phyloP scores from a whole-genome alignment of 2,113 vertebrate species.

The Syngnathoides biaculeatus region DNA sequence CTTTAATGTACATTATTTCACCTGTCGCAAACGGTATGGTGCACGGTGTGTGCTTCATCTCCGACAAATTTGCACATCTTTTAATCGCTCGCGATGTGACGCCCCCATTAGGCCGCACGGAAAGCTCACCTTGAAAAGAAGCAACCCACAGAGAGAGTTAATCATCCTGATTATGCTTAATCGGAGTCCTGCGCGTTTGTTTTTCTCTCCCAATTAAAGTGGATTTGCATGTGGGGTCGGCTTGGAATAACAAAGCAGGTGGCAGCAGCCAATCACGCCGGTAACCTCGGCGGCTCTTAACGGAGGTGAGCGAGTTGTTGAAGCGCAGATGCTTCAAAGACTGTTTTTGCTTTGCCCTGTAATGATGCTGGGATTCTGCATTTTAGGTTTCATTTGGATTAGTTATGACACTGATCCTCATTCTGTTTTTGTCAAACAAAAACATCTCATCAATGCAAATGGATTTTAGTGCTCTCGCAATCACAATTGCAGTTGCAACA shows the following conservation, averaged over 20 bases:
- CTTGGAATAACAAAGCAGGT: constrained; percentile 56
- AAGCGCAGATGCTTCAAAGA: not conserved
- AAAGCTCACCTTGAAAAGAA: constrained; percentile 57
- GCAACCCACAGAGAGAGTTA: constrained; percentile 60
- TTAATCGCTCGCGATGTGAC: constrained; percentile 49
- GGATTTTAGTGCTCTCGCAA: not conserved
- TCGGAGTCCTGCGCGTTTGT: constrained; percentile 50
- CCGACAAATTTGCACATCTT: constrained; percentile 50
- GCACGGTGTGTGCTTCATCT: constrained; percentile 45
- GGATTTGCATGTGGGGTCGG: constrained; percentile 43
- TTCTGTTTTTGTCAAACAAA: not conserved
- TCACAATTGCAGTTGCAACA: too few relatives aligned
- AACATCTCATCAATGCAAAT: not conserved
- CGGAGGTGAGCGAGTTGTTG: not conserved
- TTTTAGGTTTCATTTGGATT: not conserved
- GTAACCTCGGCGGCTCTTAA: not conserved
- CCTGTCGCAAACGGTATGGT: not conserved
- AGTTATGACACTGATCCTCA: not conserved
- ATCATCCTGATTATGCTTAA: constrained; percentile 69
- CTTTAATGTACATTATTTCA: not conserved
- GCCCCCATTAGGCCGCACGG: constrained; percentile 59
- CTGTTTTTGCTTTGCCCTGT: not conserved
- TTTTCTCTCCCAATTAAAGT: constrained; percentile 62
- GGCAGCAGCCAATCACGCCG: constrained; percentile 4
- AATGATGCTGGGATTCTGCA: constrained; percentile 13